A percentile compares a stretch with the other conserved stretches of the same genome.
These are phyloP conservation scores for Trichomycterus rosablanca DNA, from an alignment of 2,113 vertebrate species.

Conservation along the genomic window DNA sequence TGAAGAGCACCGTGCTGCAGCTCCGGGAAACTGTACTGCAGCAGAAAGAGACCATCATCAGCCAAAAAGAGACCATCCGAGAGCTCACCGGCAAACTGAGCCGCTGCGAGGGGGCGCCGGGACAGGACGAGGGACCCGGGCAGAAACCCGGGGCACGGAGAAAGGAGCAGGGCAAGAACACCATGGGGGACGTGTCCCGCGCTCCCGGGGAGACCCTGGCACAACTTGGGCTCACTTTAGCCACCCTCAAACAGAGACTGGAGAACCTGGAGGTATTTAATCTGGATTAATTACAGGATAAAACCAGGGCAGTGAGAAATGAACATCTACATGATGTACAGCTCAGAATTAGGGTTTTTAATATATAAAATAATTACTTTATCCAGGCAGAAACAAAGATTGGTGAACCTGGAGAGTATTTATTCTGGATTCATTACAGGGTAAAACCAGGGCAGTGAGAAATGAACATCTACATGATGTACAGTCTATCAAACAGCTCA, in stretches of 20 bases:
- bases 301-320: no score
- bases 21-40: constrained; percentile 93
- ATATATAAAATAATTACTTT: neutral
- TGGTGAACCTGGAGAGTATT: constrained; percentile 93
- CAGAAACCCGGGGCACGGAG: constrained; percentile 45
- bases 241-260: constrained; percentile 88
- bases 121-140: constrained; percentile 54
- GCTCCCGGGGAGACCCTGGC: constrained; percentile 87
- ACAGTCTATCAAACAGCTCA: no score
- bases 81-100: constrained; percentile 91
- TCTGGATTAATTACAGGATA: neutral
- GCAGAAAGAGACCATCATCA: constrained; percentile 95
- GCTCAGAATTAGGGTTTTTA: no score
- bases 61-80: constrained; percentile 90
- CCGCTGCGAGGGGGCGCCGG: constrained; percentile 84
- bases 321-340: no score
- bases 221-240: constrained; percentile 92
- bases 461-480: no score
- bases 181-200: constrained; percentile 90
- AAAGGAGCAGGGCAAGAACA: constrained; percentile 79
- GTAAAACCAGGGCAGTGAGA: no score
- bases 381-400: neutral
- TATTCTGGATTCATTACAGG: neutral
- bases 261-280: constrained; percentile 88
- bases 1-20: constrained; percentile 85